Evolutionary conservation across 1,140 invertebrate genomes (phyloP).

Genomic region (Drosophila murphyi): DNA sequence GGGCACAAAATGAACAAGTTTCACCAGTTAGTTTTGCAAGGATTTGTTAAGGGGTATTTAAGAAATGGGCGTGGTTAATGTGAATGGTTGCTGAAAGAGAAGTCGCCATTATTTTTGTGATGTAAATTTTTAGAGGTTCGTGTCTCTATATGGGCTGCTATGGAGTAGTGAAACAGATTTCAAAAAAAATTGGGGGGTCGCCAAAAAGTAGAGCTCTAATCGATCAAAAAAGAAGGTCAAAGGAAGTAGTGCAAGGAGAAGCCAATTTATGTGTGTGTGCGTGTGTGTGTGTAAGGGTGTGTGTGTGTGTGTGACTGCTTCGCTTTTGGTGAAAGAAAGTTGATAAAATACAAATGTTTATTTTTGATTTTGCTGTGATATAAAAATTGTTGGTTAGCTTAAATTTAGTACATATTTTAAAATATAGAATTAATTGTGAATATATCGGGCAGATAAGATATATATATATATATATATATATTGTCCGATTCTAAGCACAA

Average conservation of each 20-base stretch:
- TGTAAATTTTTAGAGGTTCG: no score
- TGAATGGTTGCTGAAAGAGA: no score
- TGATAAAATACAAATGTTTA: conserved; percentile 5
- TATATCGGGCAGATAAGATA: no score
- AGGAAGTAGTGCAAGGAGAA: conserved; percentile 23
- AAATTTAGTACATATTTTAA: conserved; percentile 63
- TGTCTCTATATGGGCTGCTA: no score
- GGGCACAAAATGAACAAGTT: conserved; percentile 15
- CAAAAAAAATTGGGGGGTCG: neutral
- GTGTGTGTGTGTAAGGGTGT: conserved; percentile 11
- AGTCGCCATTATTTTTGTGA: no score
- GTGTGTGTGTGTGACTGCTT: neutral
- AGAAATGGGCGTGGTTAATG: no score
- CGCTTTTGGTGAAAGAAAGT: conserved; percentile 7
- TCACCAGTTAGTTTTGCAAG: no score
- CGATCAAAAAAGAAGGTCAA: conserved; percentile 10
- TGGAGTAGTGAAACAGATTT: neutral
- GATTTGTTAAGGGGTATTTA: no score
- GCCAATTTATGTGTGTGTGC: conserved; percentile 28
- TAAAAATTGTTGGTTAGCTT: conserved; percentile 68
- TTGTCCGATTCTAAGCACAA: neutral
- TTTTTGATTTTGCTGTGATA: conserved; percentile 54
- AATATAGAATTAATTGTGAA: conserved; percentile 37
- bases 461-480: conserved; percentile 1
- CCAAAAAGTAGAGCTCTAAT: neutral